Conservation (phyloP, 2,797 vertebrate species). For the Peromyscus nudipes region DNA sequence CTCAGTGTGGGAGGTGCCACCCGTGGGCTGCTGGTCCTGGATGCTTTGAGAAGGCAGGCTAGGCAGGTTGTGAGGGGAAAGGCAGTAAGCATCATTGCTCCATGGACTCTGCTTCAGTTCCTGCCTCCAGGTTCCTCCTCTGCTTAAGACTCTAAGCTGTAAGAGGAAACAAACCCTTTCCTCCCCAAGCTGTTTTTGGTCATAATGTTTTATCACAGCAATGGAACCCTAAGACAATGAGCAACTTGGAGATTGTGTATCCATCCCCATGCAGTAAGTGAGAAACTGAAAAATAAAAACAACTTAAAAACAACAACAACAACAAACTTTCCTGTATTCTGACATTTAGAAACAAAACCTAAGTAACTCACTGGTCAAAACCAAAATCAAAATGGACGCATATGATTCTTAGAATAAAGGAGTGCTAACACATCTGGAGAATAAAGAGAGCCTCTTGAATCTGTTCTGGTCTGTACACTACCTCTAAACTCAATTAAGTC, state of each 20-base stretch:
- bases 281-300: slow-evolving; percentile 38
- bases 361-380: neutral
- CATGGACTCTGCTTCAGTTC: neutral
- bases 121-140: neutral
- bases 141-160: neutral
- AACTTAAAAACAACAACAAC: neutral
- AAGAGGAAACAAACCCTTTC: neutral
- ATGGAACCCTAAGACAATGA: neutral
- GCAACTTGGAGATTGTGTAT: neutral
- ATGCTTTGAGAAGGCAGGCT: neutral
- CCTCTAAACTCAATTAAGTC: neutral
- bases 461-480: neutral
- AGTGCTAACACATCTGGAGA: neutral
- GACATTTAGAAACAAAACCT: slow-evolving; percentile 30
- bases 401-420: neutral
- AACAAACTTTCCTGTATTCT: neutral
- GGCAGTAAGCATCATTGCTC: neutral
- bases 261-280: neutral
- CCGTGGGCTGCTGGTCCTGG: neutral
- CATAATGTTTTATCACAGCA: neutral
- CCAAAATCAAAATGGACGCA: neutral
- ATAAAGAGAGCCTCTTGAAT: neutral
- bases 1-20: neutral
- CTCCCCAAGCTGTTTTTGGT: neutral
- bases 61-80: neutral